A percentile compares a stretch with the other conserved stretches of the same genome.
Evolutionary conservation across 1,140 invertebrate species (phyloP).

Genomic region (Radopholus similis): DNA sequence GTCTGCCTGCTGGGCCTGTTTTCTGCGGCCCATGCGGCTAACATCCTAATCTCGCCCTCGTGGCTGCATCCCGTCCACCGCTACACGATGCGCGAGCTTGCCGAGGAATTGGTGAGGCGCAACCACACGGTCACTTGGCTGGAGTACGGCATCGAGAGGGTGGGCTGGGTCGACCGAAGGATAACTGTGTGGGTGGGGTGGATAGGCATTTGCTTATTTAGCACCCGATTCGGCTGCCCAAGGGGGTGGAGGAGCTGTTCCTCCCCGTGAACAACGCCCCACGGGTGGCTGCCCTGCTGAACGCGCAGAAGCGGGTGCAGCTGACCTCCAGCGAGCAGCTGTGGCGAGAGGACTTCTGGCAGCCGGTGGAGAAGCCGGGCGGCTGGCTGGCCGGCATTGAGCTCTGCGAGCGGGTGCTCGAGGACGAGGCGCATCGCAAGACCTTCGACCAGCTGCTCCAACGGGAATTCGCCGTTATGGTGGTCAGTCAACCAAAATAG

Average conservation of each 20-base stretch:
- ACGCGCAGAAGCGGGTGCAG: neutral
- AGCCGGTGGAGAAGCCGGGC: conserved; percentile 33
- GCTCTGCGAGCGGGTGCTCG: conserved; percentile 48
- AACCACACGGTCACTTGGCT: conserved; percentile 56
- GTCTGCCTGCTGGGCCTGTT: neutral
- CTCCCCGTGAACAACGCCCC: conserved; percentile 31
- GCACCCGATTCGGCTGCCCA: conserved; percentile 38
- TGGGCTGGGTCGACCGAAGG: conserved; percentile 4
- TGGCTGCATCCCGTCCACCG: conserved; percentile 48
- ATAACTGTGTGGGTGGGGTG: too few species aligned
- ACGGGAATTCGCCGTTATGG: conserved; percentile 43
- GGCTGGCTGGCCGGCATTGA: conserved; percentile 52
- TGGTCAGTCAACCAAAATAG: conserved; percentile 11
- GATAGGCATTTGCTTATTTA: conserved; percentile 25
- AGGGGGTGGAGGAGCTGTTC: conserved; percentile 45
- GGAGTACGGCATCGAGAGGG: conserved; percentile 51
- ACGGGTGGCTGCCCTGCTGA: neutral
- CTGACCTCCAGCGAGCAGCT: conserved; percentile 10
- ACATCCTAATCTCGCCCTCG: conserved; percentile 44
- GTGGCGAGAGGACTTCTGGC: conserved; percentile 40
- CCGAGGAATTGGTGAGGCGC: conserved; percentile 48
- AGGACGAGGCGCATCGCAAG: conserved; percentile 17
- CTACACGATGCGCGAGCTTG: conserved; percentile 47
- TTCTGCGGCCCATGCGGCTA: conserved; percentile 63
- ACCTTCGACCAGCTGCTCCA: conserved; percentile 45